These are phyloP conservation scores for Ips nitidus DNA, from an alignment of 1,140 invertebrate species.

Conservation along the genomic window DNA sequence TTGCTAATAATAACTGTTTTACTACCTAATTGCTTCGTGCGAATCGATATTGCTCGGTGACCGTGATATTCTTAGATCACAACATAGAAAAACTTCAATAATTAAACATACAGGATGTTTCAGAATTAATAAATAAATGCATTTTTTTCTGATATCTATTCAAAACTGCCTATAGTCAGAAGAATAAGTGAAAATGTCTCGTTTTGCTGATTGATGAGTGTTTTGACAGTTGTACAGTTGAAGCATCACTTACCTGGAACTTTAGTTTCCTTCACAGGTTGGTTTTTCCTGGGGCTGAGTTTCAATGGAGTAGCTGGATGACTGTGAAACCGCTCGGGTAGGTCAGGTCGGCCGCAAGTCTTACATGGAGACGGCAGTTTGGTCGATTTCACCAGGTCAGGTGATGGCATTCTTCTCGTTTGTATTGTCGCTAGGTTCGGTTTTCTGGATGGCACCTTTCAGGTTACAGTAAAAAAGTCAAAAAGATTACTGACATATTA, in stretches of 20 bases:
- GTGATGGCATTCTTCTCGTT: conserved; percentile 8
- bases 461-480: background rate
- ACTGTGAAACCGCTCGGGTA: conserved; percentile 63
- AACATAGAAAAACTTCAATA: no score
- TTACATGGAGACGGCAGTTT: conserved; percentile 58
- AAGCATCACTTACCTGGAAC: conserved; percentile 1
- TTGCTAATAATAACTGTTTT: background rate
- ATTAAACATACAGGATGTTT: no score
- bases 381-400: conserved; percentile 38
- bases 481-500: background rate
- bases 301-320: conserved; percentile 54
- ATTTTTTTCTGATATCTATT: no score
- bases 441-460: conserved; percentile 30
- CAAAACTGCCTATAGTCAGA: no score
- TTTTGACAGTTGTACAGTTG: no score
- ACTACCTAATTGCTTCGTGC: background rate
- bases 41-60: no score
- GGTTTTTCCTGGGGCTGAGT: conserved; percentile 23
- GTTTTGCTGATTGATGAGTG: no score
- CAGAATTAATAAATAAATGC: no score
- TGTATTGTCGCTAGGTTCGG: conserved; percentile 30
- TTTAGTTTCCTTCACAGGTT: background rate
- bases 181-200: no score
- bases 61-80: no score
- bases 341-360: conserved; percentile 58